Evolutionary conservation across 2,797 vertebrate species (phyloP), one percentile per base, ranked within the genome.

Genomic region (Spinibarbus caldwelli): DNA sequence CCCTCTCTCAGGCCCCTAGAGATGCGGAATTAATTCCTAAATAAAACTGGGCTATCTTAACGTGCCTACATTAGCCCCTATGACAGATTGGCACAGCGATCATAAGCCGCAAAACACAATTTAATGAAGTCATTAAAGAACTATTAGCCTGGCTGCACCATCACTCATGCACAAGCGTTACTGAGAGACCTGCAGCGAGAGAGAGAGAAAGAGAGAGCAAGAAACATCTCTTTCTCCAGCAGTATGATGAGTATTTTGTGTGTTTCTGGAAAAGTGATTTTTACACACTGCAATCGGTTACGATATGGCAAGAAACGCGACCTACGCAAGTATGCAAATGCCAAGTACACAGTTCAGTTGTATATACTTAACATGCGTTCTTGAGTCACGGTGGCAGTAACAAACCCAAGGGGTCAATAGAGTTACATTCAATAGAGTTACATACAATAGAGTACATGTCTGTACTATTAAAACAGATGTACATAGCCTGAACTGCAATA

Each of bases 121-220:
- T 96, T 94, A 96, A 94, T 93, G 94, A 93, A 94, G 94, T 94
- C 95, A 94, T 95, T 95, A 96, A 96, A 96, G 94, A 94, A 95
- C 94, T 95, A 96, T 95, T 95, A 94, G 93, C 92, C 93, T 90
- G 84, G 93, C 94, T 94, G 93, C 91, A 91, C 89, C 91, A 94
- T 92, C 93, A 94, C 90, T 95, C 95, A 95, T 91, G 89, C 80
- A 94, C 92, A 92, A 95, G 93, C 94, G 94, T 93, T 92, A 92
- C 91, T 94, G 93, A 93, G 94, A 94, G 93, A 93, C 94, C 92
- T 93, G 92, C 90, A 86, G 82, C 85, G 71, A 81, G 82, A 76
- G 80, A 57, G 67, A 59, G 80, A 26, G 47, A 80, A 6, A 34
- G 67, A 59, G 78, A 26, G 43, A 80, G 47, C 3, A 8, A 5